phyloP scores from a whole-genome alignment of 2,888 invertebrate species.

The Slavum lentiscoides region DNA sequence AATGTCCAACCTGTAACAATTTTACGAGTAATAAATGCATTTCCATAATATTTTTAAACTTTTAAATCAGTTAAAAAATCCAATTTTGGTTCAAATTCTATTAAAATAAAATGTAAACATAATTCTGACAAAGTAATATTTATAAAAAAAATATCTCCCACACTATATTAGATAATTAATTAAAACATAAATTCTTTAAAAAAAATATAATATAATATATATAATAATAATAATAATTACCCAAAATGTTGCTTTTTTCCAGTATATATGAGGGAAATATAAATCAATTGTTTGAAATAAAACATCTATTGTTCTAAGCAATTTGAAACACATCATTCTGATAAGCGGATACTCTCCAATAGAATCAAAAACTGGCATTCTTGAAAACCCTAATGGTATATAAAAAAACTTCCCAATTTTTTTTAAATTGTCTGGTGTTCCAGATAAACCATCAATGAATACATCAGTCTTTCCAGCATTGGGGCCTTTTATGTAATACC shows the following conservation, averaged over 20 bases:
- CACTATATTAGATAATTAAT: no score
- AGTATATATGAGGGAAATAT: constrained; percentile 48
- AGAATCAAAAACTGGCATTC: constrained; percentile 59
- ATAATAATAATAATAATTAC: no score
- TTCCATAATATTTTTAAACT: no score
- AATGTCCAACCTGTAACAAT: no score
- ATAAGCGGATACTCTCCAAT: constrained; percentile 54
- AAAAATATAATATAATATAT: no score
- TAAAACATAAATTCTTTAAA: no score
- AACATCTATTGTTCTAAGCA: constrained; percentile 44
- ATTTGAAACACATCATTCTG: constrained; percentile 50
- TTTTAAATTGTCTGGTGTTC: constrained; percentile 68
- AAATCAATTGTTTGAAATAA: constrained; percentile 39
- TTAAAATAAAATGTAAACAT: no score
- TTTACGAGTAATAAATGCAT: no score
- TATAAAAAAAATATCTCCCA: no score
- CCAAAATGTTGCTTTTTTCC: constrained; percentile 55
- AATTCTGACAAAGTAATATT: no score
- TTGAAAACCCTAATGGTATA: constrained; percentile 66
- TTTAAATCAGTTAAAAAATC: no score
- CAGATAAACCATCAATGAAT: constrained; percentile 81
- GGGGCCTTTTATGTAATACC: constrained; percentile 77
- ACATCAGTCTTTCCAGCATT: constrained; percentile 79
- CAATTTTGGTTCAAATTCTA: no score
- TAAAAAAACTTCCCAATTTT: constrained; percentile 69